These are phyloP conservation scores for Pyrrhosoma nymphula DNA, from an alignment of 2,888 invertebrate species.

Conservation along the genomic window DNA sequence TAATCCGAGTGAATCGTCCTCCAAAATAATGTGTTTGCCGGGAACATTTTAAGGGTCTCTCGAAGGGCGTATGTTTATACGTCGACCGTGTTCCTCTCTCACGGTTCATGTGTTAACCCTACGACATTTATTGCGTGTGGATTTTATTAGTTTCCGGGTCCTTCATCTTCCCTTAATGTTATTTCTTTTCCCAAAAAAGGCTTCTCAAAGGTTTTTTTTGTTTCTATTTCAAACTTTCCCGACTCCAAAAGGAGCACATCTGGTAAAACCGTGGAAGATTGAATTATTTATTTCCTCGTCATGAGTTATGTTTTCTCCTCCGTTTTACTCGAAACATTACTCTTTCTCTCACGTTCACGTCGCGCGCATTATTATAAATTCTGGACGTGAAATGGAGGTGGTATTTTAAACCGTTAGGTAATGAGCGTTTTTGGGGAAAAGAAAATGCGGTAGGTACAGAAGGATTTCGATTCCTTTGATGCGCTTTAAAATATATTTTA, in stretches of 20 bases:
- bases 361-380: background rate
- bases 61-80: background rate
- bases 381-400: background rate
- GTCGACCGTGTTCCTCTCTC: background rate
- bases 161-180: background rate
- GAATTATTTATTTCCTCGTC: background rate
- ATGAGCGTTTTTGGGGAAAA: background rate
- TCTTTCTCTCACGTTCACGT: background rate
- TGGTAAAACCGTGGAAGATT: background rate
- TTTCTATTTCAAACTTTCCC: background rate
- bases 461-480: background rate
- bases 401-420: background rate
- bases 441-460: background rate
- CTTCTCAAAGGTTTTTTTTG: background rate
- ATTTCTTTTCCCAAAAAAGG: background rate
- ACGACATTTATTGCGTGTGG: constrained; percentile 55
- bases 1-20: constrained; percentile 38
- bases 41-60: background rate
- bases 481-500: background rate
- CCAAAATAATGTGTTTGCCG: background rate
- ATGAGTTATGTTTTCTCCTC: background rate
- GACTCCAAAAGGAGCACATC: background rate
- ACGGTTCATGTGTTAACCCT: background rate
- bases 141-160: constrained; percentile 31
- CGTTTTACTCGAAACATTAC: background rate